Percentiles rank a stretch among this genome's conserved stretches.
Evolutionary conservation across 1,140 invertebrate genomes (phyloP).

Genomic region (Solen grandis): DNA sequence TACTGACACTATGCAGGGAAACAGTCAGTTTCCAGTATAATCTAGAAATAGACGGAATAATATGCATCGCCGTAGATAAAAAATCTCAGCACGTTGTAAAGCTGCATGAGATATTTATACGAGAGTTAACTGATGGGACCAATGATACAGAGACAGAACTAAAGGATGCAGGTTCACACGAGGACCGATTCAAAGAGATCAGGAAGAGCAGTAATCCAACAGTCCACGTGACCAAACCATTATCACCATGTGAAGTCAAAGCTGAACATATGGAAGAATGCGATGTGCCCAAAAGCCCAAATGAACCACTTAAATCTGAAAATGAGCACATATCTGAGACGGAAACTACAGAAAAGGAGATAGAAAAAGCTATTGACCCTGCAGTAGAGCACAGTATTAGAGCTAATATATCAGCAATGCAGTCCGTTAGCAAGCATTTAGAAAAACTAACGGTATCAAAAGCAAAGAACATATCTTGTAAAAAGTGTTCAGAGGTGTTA

Average conservation of each 20-base stretch:
- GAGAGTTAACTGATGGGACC: not conserved
- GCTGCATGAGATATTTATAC: slow-evolving; percentile 62
- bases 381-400: slow-evolving; percentile 10
- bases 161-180: not conserved
- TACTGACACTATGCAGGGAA: slow-evolving; percentile 69
- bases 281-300: not conserved
- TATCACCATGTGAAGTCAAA: not conserved
- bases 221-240: not conserved
- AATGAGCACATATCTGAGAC: not conserved
- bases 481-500: slow-evolving; percentile 60
- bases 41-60: slow-evolving; percentile 72
- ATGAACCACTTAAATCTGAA: not conserved
- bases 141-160: not conserved
- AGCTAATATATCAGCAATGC: slow-evolving; percentile 23
- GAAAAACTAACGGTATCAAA: slow-evolving; percentile 35
- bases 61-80: slow-evolving; percentile 68
- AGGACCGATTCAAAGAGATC: not conserved
- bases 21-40: slow-evolving; percentile 60
- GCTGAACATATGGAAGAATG: not conserved
- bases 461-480: slow-evolving; percentile 62
- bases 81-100: slow-evolving; percentile 70
- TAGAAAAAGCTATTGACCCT: not conserved
- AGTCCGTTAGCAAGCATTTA: not conserved
- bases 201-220: not conserved
- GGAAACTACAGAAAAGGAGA: slow-evolving; percentile 12